phyloP scores from a whole-genome alignment of 2,113 vertebrate genomes.

The Gorsachius goisagi region DNA sequence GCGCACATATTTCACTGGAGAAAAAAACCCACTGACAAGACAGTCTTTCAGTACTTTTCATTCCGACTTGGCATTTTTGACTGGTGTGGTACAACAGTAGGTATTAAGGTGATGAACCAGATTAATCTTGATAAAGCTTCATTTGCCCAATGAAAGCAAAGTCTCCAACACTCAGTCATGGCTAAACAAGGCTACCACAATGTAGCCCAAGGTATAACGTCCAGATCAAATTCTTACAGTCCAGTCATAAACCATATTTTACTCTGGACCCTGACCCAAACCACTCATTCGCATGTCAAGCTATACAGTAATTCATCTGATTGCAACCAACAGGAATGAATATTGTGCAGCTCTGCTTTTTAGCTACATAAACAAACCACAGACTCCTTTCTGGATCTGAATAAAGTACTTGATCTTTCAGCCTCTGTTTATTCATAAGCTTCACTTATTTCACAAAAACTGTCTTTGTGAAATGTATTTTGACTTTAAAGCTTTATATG shows the following conservation, averaged over 20 bases:
- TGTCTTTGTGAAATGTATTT: neutral
- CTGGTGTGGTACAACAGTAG: neutral
- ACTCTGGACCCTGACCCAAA: neutral
- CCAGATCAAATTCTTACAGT: neutral
- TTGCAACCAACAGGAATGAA: neutral
- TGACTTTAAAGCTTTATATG: neutral
- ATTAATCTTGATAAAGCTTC: constrained; percentile 34
- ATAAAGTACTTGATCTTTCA: neutral
- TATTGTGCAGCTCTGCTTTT: neutral
- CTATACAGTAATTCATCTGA: neutral
- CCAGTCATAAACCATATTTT: neutral
- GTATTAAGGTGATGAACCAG: neutral
- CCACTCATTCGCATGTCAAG: neutral
- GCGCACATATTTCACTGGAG: constrained; percentile 44
- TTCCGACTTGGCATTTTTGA: constrained; percentile 51
- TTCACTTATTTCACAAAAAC: neutral
- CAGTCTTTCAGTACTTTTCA: constrained; percentile 38
- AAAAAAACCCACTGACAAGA: constrained; percentile 36
- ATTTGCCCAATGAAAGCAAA: neutral
- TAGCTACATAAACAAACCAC: neutral
- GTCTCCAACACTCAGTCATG: neutral
- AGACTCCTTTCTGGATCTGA: neutral
- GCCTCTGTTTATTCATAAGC: neutral
- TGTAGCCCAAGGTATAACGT: neutral
- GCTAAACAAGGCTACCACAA: neutral